Evolutionary conservation across 2,888 invertebrate genomes (phyloP).

Genomic region (Globia sparganii): DNA sequence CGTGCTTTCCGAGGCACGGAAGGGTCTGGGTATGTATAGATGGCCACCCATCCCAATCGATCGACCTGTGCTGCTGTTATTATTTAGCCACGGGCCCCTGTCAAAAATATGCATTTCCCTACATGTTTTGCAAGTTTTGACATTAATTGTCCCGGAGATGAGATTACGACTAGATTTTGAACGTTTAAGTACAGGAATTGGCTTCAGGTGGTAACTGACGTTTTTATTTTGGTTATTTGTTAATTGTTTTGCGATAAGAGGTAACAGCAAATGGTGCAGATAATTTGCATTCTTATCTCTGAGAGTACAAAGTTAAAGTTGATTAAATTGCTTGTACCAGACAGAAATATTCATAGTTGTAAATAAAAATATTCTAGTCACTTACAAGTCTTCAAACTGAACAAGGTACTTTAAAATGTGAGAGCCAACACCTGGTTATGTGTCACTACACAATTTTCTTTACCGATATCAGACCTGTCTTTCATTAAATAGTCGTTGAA

Average conservation of each 20-base stretch:
- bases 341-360: neutral
- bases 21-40: too few species aligned
- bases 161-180: neutral
- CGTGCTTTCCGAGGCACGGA: too few species aligned
- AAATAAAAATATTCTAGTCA: neutral
- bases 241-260: neutral
- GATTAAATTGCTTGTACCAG: neutral
- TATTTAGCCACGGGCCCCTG: too few species aligned
- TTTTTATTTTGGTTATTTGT: slow-evolving; percentile 12
- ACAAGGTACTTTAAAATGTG: slow-evolving; percentile 8
- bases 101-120: neutral
- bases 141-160: neutral
- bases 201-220: slow-evolving; percentile 1
- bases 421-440: slow-evolving; percentile 23
- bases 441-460: slow-evolving; percentile 11
- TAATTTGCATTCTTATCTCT: slow-evolving; percentile 26
- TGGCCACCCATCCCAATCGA: too few species aligned
- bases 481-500: neutral
- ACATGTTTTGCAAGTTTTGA: neutral
- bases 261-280: neutral
- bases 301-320: neutral
- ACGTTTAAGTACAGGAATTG: neutral
- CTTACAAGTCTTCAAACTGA: neutral
- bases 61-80: too few species aligned
- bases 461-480: neutral